Conservation (phyloP, 2,888 invertebrate genomes). For the Dusona sp. region DNA sequence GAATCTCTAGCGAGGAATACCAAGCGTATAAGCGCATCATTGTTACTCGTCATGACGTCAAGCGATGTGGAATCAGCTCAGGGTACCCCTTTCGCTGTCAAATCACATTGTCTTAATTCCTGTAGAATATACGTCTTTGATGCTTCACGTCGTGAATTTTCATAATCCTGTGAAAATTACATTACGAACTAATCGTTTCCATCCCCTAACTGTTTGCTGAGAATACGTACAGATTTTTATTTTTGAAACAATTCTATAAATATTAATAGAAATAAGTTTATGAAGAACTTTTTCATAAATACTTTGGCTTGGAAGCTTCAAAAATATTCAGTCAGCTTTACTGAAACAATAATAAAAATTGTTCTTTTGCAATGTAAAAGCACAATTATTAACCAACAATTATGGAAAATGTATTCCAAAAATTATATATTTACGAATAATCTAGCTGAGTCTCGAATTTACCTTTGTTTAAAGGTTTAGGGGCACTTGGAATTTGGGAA, state of each 20-base stretch:
- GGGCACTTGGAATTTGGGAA: too few species aligned
- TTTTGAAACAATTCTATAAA: background rate
- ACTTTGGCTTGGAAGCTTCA: too few species aligned
- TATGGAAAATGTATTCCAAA: too few species aligned
- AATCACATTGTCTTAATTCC: conserved; percentile 68
- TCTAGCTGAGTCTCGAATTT: too few species aligned
- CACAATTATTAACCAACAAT: too few species aligned
- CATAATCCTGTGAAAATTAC: conserved; percentile 43
- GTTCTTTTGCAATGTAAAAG: too few species aligned
- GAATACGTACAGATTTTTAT: background rate
- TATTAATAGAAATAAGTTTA: background rate
- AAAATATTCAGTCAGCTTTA: too few species aligned
- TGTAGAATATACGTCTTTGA: conserved; percentile 18
- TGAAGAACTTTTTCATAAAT: too few species aligned
- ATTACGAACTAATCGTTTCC: conserved; percentile 41
- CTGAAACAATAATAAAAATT: too few species aligned
- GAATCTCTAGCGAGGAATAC: conserved; percentile 71
- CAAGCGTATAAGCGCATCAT: conserved; percentile 80
- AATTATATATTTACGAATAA: too few species aligned
- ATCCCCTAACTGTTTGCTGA: background rate
- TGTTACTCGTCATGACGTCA: conserved; percentile 80
- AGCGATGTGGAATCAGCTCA: conserved; percentile 83
- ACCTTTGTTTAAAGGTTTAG: too few species aligned
- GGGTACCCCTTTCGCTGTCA: conserved; percentile 71
- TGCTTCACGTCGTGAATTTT: conserved; percentile 74